Conservation (phyloP, 23 tunicate species). For the Ascidia mentula region DNA sequence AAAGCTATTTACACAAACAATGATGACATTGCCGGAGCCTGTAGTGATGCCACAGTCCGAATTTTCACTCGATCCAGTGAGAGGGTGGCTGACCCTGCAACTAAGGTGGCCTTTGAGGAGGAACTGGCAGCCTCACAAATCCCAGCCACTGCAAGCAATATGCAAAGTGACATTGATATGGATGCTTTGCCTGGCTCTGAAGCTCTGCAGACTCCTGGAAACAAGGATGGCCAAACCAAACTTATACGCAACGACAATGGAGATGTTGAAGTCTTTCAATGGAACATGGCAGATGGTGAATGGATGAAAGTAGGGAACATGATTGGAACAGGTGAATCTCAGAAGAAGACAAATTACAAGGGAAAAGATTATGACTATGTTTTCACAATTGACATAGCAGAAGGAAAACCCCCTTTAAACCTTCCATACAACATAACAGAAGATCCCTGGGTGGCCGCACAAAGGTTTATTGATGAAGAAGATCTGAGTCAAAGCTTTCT, state of each 20-base stretch:
- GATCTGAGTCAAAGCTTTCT: slow-evolving; percentile 60
- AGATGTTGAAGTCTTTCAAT: slow-evolving; percentile 74
- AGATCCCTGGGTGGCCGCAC: slow-evolving; percentile 96
- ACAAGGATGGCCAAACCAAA: slow-evolving; percentile 82
- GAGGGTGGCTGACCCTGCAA: slow-evolving; percentile 45
- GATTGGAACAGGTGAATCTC: slow-evolving; percentile 39
- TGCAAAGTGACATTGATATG: slow-evolving; percentile 45
- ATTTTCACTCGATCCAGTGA: slow-evolving; percentile 39
- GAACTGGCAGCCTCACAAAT: slow-evolving; percentile 44
- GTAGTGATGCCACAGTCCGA: slow-evolving; percentile 80
- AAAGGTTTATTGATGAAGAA: slow-evolving; percentile 76
- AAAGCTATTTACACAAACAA: slow-evolving; percentile 39
- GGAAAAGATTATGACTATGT: slow-evolving; percentile 91
- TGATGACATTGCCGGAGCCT: slow-evolving; percentile 79
- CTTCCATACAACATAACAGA: slow-evolving; percentile 83
- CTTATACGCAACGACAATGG: slow-evolving; percentile 49
- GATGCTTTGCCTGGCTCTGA: slow-evolving; percentile 34
- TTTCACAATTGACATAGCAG: slow-evolving; percentile 79
- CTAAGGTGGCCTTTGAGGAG: slow-evolving; percentile 54
- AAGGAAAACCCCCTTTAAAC: slow-evolving; percentile 84
- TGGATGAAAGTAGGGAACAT: slow-evolving; percentile 95
- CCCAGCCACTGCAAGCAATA: slow-evolving; percentile 14
- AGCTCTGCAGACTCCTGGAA: slow-evolving; percentile 51
- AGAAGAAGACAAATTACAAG: slow-evolving; percentile 8
- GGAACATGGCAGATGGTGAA: slow-evolving; percentile 55